Conservation (phyloP, 2,888 invertebrate species). For the Drymonia ruficornis region DNA sequence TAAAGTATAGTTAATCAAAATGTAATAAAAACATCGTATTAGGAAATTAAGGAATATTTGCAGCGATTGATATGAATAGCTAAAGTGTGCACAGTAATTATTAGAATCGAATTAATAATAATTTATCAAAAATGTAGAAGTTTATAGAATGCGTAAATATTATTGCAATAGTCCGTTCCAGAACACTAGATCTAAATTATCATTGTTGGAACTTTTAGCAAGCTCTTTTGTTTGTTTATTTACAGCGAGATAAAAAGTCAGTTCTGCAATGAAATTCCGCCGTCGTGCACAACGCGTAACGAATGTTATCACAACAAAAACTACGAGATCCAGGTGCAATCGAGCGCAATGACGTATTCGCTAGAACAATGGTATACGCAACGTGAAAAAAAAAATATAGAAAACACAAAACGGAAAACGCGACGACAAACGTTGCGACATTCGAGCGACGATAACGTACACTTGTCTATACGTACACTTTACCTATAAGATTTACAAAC, state of each 20-base stretch:
- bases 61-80: no score
- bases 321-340: constrained; percentile 11
- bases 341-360: constrained; percentile 13
- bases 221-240: neutral
- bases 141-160: no score
- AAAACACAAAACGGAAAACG: constrained; percentile 31
- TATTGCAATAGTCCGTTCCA: no score
- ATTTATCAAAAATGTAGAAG: no score
- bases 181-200: neutral
- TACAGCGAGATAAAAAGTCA: constrained; percentile 1
- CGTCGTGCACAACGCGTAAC: constrained; percentile 14
- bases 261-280: constrained; percentile 12
- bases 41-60: no score
- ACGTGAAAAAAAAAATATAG: constrained; percentile 21
- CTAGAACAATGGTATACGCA: constrained; percentile 21
- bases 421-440: constrained; percentile 44
- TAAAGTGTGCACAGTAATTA: no score
- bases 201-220: neutral
- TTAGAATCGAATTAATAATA: no score
- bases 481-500: constrained; percentile 52
- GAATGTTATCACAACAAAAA: constrained; percentile 3
- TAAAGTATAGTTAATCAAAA: neutral
- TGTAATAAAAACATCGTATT: no score
- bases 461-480: constrained; percentile 39
- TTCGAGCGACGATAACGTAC: constrained; percentile 42